Percentiles rank a stretch among this genome's conserved stretches.
phyloP scores from a whole-genome alignment of 2,113 vertebrate species.

The Proterorhinus semilunaris region DNA sequence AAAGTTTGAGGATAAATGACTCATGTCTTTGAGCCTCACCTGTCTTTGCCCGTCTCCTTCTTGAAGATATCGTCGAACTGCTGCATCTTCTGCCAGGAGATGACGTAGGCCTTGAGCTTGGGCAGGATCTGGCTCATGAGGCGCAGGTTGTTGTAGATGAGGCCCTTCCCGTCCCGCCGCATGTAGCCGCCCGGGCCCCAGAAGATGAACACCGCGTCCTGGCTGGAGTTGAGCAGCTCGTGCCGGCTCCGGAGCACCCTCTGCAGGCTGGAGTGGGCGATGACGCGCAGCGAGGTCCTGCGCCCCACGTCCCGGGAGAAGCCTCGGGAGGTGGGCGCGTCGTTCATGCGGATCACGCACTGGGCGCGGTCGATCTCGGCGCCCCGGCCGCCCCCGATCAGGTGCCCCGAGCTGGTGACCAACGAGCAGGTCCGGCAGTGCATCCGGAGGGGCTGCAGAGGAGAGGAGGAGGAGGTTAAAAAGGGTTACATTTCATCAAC shows the following conservation, averaged over 20 bases:
- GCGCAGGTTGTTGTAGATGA: slow-evolving; percentile 95
- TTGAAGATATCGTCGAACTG: slow-evolving; percentile 97
- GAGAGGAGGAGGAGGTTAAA: not conserved
- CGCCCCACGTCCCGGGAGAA: slow-evolving; percentile 86
- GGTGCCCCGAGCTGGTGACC: slow-evolving; percentile 95
- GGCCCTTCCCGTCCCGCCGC: slow-evolving; percentile 92
- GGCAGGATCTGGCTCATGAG: slow-evolving; percentile 94
- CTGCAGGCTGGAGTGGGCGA: slow-evolving; percentile 97
- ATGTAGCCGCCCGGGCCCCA: slow-evolving; percentile 99
- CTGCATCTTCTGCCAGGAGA: slow-evolving; percentile 97
- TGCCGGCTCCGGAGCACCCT: slow-evolving; percentile 87
- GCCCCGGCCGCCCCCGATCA: slow-evolving; percentile 83
- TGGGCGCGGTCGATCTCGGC: slow-evolving; percentile 86
- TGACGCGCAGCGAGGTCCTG: slow-evolving; percentile 90
- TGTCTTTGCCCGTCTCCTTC: slow-evolving; percentile 96
- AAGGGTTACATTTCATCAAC: not conserved
- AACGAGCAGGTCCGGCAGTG: slow-evolving; percentile 89
- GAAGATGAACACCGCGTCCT: slow-evolving; percentile 94
- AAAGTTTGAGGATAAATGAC: too few relatives aligned
- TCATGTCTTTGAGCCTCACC: slow-evolving; percentile 68
- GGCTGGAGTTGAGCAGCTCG: slow-evolving; percentile 91
- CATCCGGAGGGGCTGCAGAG: slow-evolving; percentile 87
- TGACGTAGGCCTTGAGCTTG: slow-evolving; percentile 89
- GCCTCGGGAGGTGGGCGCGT: slow-evolving; percentile 83
- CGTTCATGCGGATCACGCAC: slow-evolving; percentile 97